Conservation (phyloP, 35 echinoderm and acorn worm genomes). For the Ptychodera flava region DNA sequence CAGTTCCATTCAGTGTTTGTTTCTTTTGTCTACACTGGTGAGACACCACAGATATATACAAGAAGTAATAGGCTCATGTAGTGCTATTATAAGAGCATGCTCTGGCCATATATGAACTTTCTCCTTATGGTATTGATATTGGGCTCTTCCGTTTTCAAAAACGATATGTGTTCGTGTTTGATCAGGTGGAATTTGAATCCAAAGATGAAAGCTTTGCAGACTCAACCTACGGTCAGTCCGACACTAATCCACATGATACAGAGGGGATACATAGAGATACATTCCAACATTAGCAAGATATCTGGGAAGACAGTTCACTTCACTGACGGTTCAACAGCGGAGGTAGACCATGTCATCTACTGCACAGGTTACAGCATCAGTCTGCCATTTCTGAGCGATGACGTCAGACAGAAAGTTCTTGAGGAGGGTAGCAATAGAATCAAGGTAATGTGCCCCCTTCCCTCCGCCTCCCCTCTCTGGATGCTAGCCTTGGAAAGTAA, state of each 20-base stretch:
- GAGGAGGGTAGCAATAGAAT: conserved; percentile 53
- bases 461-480: too few relatives aligned
- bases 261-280: conserved; percentile 62
- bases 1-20: too few relatives aligned
- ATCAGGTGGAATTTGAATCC: conserved; percentile 95
- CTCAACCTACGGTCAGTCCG: conserved; percentile 88
- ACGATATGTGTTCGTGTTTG: too few relatives aligned
- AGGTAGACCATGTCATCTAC: conserved; percentile 58
- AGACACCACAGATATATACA: too few relatives aligned
- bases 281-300: conserved; percentile 61
- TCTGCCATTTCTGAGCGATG: conserved; percentile 64
- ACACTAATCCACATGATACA: conserved; percentile 78
- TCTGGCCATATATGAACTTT: too few relatives aligned
- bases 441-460: too few relatives aligned
- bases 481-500: too few relatives aligned
- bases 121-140: too few relatives aligned
- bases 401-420: conserved; percentile 43
- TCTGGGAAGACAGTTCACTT: conserved; percentile 65
- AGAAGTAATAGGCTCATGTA: too few relatives aligned
- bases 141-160: too few relatives aligned
- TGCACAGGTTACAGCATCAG: conserved; percentile 86
- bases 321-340: conserved; percentile 43
- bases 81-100: too few relatives aligned
- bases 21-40: too few relatives aligned
- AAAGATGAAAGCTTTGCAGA: conserved; percentile 75